Base-by-base conservation (phyloP, 1,140 invertebrate genomes). In the Myzus persicae region DNA sequence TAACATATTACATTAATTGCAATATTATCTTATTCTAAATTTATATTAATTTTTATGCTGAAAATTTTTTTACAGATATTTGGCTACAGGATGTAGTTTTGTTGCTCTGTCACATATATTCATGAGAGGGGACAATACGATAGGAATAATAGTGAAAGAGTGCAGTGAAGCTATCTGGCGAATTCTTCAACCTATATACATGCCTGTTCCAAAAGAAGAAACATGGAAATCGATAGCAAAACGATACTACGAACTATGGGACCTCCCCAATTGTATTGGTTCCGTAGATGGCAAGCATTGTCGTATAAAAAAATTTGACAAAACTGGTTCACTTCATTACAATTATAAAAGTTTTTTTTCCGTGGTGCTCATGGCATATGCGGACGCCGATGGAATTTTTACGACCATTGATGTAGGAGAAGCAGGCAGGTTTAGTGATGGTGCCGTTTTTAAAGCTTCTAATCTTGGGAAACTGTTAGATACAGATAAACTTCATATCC, bases 271-370 rank as follows among this genome's bases (percentile, higher is more conserved):
- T 85, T 87, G 82, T 46, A 89, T 93, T 38, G 85, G 93, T 48
- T 48, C 84, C 22, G 54, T 93, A 44, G 85, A 93, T 89, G 85
- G 93, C 38, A 93, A 93, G 38, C 85, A 94, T 88, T 87, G 94
- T 46, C 46, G 90, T 38, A 93, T 94, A 24, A 91, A 91, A 67
- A 85, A 51, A 40, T 93, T 94, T 54, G 26, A 40, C 76, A 89
- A 94, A 26, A 92, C 88, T 46, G 93, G 94, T 31, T 94, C 94
- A 38, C 81, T 93, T 82, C 36, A 59, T 91, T 95, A 94, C 92
- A 96, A 96, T 94, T 95, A 95, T 90, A 96, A 96, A 94, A 67
- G 90, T 14, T 94, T 93, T 90, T 95, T 94, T 93, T 94, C 94
- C 36, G 94, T 95, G 7, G 94, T 95, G n/a, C 89, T 95, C 18